A percentile compares a stretch with the other conserved stretches of the same genome.
These are phyloP conservation scores for Neostethus bicornis DNA, from an alignment of 2,797 vertebrate genomes.

Conservation along the genomic window DNA sequence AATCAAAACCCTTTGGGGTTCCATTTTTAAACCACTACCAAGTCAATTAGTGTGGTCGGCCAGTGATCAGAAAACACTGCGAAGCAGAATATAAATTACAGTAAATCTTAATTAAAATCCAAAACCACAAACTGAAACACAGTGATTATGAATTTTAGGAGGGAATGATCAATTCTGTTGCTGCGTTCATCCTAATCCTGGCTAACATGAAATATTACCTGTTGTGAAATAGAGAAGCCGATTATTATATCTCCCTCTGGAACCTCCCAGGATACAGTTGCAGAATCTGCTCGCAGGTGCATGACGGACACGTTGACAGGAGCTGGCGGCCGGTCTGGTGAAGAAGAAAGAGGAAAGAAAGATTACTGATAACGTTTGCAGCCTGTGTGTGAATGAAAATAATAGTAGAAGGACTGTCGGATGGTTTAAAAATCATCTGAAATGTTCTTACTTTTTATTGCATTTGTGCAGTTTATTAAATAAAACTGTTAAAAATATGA, in stretches of 20 bases:
- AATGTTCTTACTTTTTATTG: neutral
- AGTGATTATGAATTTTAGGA: constrained; percentile 22
- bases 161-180: neutral
- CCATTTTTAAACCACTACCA: neutral
- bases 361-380: constrained; percentile 8
- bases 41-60: neutral
- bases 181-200: neutral
- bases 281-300: constrained; percentile 93
- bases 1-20: constrained; percentile 17
- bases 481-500: neutral
- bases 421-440: too few species aligned
- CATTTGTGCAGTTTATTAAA: neutral
- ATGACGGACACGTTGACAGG: constrained; percentile 96
- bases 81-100: constrained; percentile 15
- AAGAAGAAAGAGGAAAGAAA: constrained; percentile 16
- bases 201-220: constrained; percentile 76
- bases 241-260: constrained; percentile 96
- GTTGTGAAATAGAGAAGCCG: constrained; percentile 96
- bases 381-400: neutral
- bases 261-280: constrained; percentile 96
- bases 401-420: too few species aligned
- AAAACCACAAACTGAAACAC: constrained; percentile 17
- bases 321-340: constrained; percentile 89
- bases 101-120: constrained; percentile 11
- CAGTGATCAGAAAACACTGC: constrained; percentile 1